Evolutionary conservation across 2,113 vertebrate genomes (phyloP).

Genomic region (Spilogale gracilis): DNA sequence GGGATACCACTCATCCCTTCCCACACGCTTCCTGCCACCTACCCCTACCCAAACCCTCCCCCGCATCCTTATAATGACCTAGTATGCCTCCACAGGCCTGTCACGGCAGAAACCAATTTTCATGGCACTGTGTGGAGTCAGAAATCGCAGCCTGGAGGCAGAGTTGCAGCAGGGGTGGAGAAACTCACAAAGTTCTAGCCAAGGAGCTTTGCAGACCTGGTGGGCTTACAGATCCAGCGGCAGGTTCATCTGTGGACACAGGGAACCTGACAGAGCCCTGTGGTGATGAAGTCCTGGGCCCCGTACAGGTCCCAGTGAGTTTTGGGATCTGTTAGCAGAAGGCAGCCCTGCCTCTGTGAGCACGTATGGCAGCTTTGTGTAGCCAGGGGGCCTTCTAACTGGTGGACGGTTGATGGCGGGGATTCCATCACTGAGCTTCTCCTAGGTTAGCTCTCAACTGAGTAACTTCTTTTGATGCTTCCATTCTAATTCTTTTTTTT

Average conservation of each 20-base stretch:
- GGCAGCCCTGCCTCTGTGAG: neutral
- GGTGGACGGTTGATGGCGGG: neutral
- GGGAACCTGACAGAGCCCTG: neutral
- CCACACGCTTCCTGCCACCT: rapidly evolving
- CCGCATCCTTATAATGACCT: neutral
- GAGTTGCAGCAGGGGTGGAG: neutral
- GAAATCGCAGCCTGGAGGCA: neutral
- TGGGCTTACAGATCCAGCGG: neutral
- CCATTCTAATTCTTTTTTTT: neutral
- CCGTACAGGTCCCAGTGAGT: neutral
- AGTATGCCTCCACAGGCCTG: neutral
- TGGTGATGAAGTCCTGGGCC: neutral
- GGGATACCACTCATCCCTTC: neutral
- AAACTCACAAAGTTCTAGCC: neutral
- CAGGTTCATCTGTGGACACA: neutral
- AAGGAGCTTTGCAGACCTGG: neutral
- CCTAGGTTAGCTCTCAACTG: neutral
- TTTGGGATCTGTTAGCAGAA: neutral
- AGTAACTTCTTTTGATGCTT: neutral
- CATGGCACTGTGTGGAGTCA: neutral
- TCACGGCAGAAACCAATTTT: slow-evolving; percentile 22
- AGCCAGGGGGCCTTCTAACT: neutral
- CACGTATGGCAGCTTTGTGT: neutral
- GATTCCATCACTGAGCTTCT: neutral
- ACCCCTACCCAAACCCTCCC: neutral